A percentile compares a stretch with the other conserved stretches of the same genome.
Evolutionary conservation across 2,797 vertebrate species (phyloP).

Genomic region (Cottoperca gobio): DNA sequence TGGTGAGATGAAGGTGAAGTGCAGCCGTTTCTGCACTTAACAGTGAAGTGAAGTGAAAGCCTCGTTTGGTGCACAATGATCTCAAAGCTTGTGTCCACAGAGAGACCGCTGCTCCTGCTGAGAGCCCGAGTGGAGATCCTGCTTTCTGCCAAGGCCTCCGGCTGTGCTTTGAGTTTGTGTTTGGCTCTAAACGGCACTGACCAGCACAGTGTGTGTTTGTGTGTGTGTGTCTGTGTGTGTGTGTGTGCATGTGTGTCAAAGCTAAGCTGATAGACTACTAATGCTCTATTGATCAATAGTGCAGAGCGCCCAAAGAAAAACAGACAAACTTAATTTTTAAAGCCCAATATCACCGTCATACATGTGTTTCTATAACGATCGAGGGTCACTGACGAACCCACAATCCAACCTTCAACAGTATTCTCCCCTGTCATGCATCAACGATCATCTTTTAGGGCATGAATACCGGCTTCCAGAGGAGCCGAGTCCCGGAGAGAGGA

Average conservation of each 20-base stretch:
- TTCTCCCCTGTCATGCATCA: too few species aligned
- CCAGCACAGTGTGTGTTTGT: conserved; percentile 23
- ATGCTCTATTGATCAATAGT: neutral
- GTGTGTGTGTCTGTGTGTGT: conserved; percentile 7
- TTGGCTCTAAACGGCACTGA: conserved; percentile 40
- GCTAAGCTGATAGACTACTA: neutral
- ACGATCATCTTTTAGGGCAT: too few species aligned
- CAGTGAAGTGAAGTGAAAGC: conserved; percentile 13
- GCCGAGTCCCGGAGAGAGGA: conserved; percentile 43
- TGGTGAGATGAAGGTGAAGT: conserved; percentile 17
- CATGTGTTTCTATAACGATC: too few species aligned
- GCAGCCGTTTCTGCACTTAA: neutral
- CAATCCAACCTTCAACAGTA: too few species aligned
- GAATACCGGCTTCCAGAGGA: conserved; percentile 47
- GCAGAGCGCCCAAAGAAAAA: too few species aligned
- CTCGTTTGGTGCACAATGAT: conserved; percentile 14
- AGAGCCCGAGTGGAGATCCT: conserved; percentile 36
- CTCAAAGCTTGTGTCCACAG: conserved; percentile 23
- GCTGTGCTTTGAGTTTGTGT: conserved; percentile 53
- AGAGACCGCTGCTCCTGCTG: conserved; percentile 35
- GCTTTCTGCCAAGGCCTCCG: conserved; percentile 60
- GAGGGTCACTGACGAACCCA: too few species aligned
- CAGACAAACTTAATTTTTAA: too few species aligned
- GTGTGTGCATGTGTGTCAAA: neutral
- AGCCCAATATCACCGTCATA: too few species aligned